phyloP scores from a whole-genome alignment of 2,113 vertebrate genomes.

The Climacteris rufus region DNA sequence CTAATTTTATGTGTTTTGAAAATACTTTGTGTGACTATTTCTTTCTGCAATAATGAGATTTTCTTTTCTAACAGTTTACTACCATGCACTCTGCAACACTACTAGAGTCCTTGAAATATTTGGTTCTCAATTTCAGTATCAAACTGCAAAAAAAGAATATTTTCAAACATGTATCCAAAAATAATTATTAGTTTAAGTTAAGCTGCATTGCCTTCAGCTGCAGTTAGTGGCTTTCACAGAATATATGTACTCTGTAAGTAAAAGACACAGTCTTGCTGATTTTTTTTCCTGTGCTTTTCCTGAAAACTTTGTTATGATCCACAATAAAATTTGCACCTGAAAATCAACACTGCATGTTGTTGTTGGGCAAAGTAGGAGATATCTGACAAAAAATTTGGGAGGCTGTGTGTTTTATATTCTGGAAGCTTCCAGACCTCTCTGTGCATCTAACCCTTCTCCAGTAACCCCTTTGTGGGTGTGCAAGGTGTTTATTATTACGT shows the following conservation, averaged over 20 bases:
- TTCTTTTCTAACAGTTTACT: neutral
- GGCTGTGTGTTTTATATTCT: neutral
- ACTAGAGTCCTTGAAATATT: neutral
- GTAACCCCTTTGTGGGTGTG: neutral
- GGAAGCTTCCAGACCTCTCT: neutral
- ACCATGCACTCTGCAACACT: neutral
- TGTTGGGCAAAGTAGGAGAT: neutral
- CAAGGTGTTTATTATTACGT: constrained; percentile 30
- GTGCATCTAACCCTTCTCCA: neutral
- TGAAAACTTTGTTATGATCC: constrained; percentile 22
- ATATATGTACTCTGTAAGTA: neutral
- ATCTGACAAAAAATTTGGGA: neutral
- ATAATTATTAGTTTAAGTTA: neutral
- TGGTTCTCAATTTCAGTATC: neutral
- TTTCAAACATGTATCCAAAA: neutral
- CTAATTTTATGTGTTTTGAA: neutral
- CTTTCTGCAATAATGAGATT: neutral
- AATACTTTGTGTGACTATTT: neutral
- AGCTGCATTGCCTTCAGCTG: neutral
- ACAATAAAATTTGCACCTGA: constrained; percentile 57
- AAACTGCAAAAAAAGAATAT: neutral
- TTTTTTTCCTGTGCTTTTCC: constrained; percentile 8
- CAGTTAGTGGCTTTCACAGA: neutral
- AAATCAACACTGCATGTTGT: neutral
- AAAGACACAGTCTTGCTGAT: neutral